Base-by-base conservation (phyloP, 1,140 invertebrate species). In the Campoletis sonorensis region DNA sequence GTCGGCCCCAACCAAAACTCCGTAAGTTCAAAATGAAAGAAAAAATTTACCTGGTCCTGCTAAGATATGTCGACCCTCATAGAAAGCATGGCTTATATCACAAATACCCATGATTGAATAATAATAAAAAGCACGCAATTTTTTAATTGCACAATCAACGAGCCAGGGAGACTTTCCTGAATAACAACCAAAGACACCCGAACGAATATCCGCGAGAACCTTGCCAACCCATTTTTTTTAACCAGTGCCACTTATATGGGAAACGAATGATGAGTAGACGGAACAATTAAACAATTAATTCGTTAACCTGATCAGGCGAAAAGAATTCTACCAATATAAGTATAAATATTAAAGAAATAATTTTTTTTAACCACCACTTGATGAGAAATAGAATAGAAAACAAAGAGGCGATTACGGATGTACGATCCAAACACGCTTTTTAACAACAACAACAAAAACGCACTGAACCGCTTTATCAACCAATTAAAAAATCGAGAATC, bases 1-100 rank as follows among this genome's bases (percentile, higher is more conserved):
- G 93, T 82, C 85, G 83, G 73, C 82, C 77, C 81, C 80, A 78
- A 79, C 88, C 85, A 54, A 81, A 82, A 58, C 68, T 84, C 73
- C 82, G 88, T 88, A 88, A 87, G 88, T 87, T 81, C 51, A 26
- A 70, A 33, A 33, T 8, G 18, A 33, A 33, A 33, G 13, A 70
- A 33, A 70, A 70, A 33, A 33, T 7, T 8, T 23, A 27, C 61
- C 61, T 23, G 23, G 10, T 27, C 7, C 54, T 77, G 79, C 40
- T 45, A 8, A 45, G 13, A 1, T n/a, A n/a, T 21, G 2, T 54
- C 51, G 51, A n/a, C n/a, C 51, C 10, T n/a, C 51, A n/a, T 8
- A n/a, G 1, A 54, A 21, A 54, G 16, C 85, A 84, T 79, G 79
- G 70, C 81, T 79, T 81, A 84, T 80, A 82, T 80, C n/a, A n/a